A percentile compares a stretch with the other conserved stretches of the same genome.
These are phyloP conservation scores for Saimiri boliviensis DNA, from an alignment of 2,113 vertebrate species.

Conservation along the genomic window DNA sequence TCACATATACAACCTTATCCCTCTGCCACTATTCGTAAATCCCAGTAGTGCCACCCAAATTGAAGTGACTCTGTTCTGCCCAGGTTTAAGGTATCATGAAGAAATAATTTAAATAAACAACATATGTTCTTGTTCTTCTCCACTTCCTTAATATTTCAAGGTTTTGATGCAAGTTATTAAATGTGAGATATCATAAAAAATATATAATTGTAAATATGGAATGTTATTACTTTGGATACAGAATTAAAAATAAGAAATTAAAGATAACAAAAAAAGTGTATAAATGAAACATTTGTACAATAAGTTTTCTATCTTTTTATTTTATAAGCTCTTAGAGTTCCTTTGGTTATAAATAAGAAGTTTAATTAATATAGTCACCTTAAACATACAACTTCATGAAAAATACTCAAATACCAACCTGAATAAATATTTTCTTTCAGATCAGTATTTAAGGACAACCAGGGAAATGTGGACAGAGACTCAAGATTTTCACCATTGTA, in stretches of 20 bases:
- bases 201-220: not conserved
- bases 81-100: not conserved
- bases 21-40: not conserved
- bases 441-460: constrained; percentile 97
- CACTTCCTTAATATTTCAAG: not conserved
- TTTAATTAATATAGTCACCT: not conserved
- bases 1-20: not conserved
- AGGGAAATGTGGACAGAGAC: constrained; percentile 95
- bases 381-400: not conserved
- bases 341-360: not conserved
- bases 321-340: not conserved
- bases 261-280: not conserved
- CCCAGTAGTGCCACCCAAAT: not conserved
- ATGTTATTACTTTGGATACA: not conserved
- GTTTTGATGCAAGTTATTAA: not conserved
- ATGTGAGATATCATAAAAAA: not conserved
- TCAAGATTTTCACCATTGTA: constrained; percentile 97
- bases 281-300: not conserved
- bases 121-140: not conserved
- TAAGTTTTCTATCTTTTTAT: not conserved
- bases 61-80: not conserved
- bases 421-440: constrained; percentile 81
- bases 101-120: not conserved
- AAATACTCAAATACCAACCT: not conserved
- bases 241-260: constrained; percentile 23